These are phyloP conservation scores for Drosophila eugracilis DNA, from an alignment of 1,140 invertebrate genomes.

Conservation along the genomic window DNA sequence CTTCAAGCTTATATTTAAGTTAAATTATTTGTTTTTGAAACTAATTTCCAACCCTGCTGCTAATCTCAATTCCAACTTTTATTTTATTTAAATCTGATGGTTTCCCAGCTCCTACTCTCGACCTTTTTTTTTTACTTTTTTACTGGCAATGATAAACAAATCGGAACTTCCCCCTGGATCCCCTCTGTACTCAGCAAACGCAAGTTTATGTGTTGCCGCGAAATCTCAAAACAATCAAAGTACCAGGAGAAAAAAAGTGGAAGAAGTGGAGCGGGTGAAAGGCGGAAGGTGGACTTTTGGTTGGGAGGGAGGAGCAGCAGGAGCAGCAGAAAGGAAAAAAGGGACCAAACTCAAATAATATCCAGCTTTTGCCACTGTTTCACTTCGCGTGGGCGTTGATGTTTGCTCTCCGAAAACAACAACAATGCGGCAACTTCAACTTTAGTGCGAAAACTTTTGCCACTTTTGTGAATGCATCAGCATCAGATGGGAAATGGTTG, in stretches of 20 bases:
- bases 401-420: conserved; percentile 74
- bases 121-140: conserved; percentile 13
- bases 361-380: conserved; percentile 41
- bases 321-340: too few species aligned
- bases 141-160: conserved; percentile 60
- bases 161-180: conserved; percentile 7
- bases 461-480: conserved; percentile 73
- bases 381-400: conserved; percentile 73
- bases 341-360: conserved; percentile 50
- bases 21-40: conserved; percentile 64
- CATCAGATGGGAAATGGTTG: neutral
- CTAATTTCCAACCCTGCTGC: conserved; percentile 72
- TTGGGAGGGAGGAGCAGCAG: too few species aligned
- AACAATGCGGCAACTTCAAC: conserved; percentile 62
- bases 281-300: conserved; percentile 1
- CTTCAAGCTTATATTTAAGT: conserved; percentile 28
- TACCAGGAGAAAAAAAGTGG: conserved; percentile 45
- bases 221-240: conserved; percentile 82
- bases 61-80: conserved; percentile 79
- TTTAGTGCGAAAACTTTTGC: conserved; percentile 83
- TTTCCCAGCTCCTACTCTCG: too few species aligned
- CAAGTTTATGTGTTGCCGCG: conserved; percentile 78
- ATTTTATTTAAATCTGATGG: conserved; percentile 79
- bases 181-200: conserved; percentile 19
- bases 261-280: neutral